These are phyloP conservation scores for Seira musarum DNA, from an alignment of 2,888 invertebrate species.

Conservation along the genomic window DNA sequence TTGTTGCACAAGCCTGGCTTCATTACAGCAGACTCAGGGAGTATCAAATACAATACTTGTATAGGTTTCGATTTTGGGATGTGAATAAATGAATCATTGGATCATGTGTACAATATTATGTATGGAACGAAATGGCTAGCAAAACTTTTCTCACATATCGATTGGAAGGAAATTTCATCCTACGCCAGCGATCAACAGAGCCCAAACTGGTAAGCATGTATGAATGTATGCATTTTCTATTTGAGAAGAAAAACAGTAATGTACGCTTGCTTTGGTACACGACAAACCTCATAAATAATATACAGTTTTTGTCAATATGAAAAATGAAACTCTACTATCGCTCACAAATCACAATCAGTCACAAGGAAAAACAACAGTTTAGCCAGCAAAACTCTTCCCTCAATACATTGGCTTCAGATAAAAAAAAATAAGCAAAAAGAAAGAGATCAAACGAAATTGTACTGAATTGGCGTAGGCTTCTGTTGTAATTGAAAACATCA, in stretches of 20 bases:
- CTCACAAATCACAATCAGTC: neutral
- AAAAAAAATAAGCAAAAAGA: neutral
- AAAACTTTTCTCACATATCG: constrained; percentile 10
- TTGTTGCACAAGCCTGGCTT: neutral
- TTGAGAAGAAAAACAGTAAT: too few relatives aligned
- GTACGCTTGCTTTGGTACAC: too few relatives aligned
- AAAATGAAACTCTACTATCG: constrained; percentile 2
- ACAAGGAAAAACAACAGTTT: neutral
- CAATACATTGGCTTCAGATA: neutral
- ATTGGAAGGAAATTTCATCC: neutral
- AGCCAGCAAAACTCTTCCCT: neutral
- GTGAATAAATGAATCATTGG: constrained; percentile 7
- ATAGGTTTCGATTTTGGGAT: neutral
- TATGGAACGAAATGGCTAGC: neutral
- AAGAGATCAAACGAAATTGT: neutral
- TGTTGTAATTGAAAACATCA: neutral
- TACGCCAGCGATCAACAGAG: too few relatives aligned
- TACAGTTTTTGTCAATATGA: constrained; percentile 5
- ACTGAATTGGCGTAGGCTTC: constrained; percentile 3
- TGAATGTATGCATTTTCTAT: too few relatives aligned
- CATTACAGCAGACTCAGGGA: neutral
- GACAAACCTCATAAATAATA: neutral
- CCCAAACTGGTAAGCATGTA: too few relatives aligned
- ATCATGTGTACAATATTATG: neutral
- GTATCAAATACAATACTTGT: too few relatives aligned